Conservation (phyloP, 2,888 invertebrate species). For the Athalia cordata region DNA sequence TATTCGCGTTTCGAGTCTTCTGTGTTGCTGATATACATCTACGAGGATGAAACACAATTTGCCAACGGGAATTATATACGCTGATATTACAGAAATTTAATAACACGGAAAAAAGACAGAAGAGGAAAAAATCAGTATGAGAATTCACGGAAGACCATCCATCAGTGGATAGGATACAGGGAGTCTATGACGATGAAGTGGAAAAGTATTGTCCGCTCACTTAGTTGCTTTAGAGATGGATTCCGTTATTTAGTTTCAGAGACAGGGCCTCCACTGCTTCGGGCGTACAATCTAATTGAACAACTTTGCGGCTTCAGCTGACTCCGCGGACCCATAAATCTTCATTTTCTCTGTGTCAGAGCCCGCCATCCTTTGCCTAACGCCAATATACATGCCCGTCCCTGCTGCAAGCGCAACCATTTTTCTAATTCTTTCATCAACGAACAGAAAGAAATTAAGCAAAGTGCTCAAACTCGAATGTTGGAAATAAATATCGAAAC, state of each 20-base stretch:
- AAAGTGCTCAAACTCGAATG: too few species aligned
- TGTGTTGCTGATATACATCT: too few species aligned
- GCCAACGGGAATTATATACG: too few species aligned
- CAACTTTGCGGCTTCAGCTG: slow-evolving; percentile 52
- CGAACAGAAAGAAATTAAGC: background rate
- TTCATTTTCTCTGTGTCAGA: slow-evolving; percentile 20
- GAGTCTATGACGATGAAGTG: background rate
- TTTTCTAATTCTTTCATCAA: background rate
- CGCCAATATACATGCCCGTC: slow-evolving; percentile 1
- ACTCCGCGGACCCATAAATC: slow-evolving; percentile 15
- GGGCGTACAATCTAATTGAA: slow-evolving; percentile 58
- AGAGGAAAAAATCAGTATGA: background rate
- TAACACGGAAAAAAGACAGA: background rate
- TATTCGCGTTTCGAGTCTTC: too few species aligned
- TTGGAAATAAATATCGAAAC: too few species aligned
- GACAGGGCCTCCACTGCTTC: background rate
- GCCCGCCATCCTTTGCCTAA: background rate
- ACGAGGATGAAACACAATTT: too few species aligned
- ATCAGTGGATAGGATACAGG: background rate
- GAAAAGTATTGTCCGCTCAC: too few species aligned
- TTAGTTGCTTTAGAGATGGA: too few species aligned
- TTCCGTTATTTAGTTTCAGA: background rate
- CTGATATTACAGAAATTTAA: slow-evolving; percentile 27
- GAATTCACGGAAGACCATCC: background rate
- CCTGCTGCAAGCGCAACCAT: background rate